phyloP scores from a whole-genome alignment of 2,113 vertebrate genomes.

The Pogona vitticeps region DNA sequence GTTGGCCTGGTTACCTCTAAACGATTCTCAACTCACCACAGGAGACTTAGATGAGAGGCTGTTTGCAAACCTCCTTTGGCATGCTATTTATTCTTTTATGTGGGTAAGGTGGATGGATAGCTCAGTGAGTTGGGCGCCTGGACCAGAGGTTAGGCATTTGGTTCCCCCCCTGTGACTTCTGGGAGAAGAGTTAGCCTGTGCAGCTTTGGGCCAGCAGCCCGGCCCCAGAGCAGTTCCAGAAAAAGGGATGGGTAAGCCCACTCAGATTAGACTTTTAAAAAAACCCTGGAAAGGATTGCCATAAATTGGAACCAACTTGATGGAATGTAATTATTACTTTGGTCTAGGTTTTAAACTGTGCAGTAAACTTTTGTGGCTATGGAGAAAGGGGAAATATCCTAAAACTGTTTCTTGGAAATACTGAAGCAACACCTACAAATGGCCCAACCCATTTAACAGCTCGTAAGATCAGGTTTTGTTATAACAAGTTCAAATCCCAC shows the following conservation, averaged over 20 bases:
- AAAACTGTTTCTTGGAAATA: not conserved
- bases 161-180: no score
- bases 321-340: no score
- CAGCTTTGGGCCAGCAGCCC: no score
- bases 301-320: no score
- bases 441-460: not conserved
- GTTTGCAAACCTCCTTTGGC: not conserved
- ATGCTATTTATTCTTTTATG: no score
- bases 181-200: no score
- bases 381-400: not conserved
- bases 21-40: not conserved
- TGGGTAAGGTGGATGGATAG: not conserved
- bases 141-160: no score
- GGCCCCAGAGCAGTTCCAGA: no score
- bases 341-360: not conserved
- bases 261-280: no score
- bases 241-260: no score
- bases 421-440: not conserved
- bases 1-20: not conserved
- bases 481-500: not conserved
- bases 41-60: not conserved
- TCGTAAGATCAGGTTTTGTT: not conserved
- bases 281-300: no score
- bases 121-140: no score
- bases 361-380: not conserved